Evolutionary conservation across 2,888 invertebrate species (phyloP), one percentile per base, ranked within the genome.

Genomic region (Teleogryllus oceanicus): DNA sequence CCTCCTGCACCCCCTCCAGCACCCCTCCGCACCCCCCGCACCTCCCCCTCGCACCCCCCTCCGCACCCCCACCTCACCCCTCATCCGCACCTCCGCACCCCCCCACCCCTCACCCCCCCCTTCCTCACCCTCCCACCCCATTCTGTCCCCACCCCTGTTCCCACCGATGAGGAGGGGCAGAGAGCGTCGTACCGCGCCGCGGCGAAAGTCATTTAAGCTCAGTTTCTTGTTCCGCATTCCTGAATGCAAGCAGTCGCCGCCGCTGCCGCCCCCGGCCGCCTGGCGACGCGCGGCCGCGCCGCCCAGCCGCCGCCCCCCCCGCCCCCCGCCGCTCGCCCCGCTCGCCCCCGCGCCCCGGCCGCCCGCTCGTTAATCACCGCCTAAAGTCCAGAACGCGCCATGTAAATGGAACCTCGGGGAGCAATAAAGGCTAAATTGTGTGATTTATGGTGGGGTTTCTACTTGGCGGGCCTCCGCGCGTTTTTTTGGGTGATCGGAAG

Each of bases 341-440:
- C 16, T 5, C 62, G 16, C 1, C 62, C 16, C 13, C 13, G 16
- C 62, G n/a, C 62, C 62, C 62, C 62, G 16, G 8, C n/a, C 62
- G 16, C 16, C 62, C 62, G 62, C 62, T 62, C 62, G 62, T 62
- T 62, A 62, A 62, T 62, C 62, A 62, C 62, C 62, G 62, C 13
- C 62, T n/a, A 62, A n/a, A 62, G 62, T 13, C 62, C 62, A n/a
- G 62, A 62, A 62, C 62, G 62, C 62, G 62, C 62, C 37, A n/a
- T 62, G 62, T 62, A 62, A 62, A 62, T 62, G 62, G 62, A 62
- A 62, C 62, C 62, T 62, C 13, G 62, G n/a, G 62, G 62, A 62
- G 62, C 62, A 62, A 62, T 62, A 62, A 62, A 62, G 62, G 62
- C 62, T 62, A 62, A 62, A 62, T 62, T 62, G 62, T 62, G 62